Conservation (phyloP, 1,140 invertebrate genomes). For the Drosophila azteca region DNA sequence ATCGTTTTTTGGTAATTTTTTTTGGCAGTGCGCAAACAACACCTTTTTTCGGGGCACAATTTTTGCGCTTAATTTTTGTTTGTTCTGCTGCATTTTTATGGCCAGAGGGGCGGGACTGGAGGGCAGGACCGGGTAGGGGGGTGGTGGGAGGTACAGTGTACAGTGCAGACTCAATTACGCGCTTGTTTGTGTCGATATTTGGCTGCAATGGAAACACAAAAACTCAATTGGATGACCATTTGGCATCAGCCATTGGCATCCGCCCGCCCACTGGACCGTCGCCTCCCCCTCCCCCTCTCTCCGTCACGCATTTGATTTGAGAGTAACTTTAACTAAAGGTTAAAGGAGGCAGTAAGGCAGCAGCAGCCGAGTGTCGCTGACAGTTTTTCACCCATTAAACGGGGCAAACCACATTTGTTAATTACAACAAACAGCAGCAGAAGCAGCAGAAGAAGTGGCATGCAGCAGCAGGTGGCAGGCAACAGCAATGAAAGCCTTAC, state of each 20-base stretch:
- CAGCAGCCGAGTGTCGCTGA: conserved; percentile 20
- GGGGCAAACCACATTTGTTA: conserved; percentile 28
- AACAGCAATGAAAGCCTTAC: no score
- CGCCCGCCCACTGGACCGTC: no score
- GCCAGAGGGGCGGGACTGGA: conserved; percentile 3
- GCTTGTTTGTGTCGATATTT: conserved; percentile 66
- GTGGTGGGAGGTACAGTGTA: not conserved
- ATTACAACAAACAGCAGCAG: conserved; percentile 36
- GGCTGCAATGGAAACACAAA: conserved; percentile 41
- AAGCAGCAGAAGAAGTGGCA: no score
- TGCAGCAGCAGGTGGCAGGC: no score
- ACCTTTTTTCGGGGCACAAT: conserved; percentile 44
- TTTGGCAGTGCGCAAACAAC: conserved; percentile 47
- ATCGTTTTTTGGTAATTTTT: conserved; percentile 5
- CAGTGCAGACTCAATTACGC: conserved; percentile 68
- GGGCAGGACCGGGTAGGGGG: not conserved
- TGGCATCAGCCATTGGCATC: no score
- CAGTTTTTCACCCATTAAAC: conserved; percentile 31
- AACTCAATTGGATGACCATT: conserved; percentile 60
- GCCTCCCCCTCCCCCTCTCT: not conserved
- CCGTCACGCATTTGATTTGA: not conserved
- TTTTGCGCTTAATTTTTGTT: conserved; percentile 71
- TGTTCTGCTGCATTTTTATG: conserved; percentile 57
- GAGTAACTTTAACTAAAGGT: conserved; percentile 23
- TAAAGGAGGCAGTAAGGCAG: no score